These are phyloP conservation scores for Melipona bicolor DNA, from an alignment of 2,888 invertebrate species.

Conservation along the genomic window DNA sequence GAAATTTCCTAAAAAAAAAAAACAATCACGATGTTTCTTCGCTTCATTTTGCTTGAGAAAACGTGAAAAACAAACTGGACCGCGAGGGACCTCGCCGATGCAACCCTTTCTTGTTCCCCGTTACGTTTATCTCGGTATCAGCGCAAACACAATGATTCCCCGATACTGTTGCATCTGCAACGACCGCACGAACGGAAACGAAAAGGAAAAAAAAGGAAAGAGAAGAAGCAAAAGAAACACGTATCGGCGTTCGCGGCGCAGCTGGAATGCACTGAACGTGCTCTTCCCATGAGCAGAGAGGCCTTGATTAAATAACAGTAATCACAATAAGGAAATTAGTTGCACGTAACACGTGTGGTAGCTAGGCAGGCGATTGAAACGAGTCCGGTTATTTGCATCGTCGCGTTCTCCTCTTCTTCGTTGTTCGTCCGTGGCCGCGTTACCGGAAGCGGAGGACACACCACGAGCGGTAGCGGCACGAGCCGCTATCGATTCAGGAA, in stretches of 20 bases:
- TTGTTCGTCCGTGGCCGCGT: background rate
- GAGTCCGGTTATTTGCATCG: constrained; percentile 21
- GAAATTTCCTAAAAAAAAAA: background rate
- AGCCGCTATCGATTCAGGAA: constrained; percentile 12
- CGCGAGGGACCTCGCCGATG: background rate
- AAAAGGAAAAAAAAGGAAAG: background rate
- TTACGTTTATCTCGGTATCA: constrained; percentile 18
- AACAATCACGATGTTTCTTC: background rate
- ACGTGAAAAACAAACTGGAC: background rate
- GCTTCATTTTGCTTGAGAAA: background rate
- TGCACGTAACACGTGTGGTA: constrained; percentile 26
- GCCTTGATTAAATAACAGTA: constrained; percentile 44
- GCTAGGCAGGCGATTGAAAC: constrained; percentile 25
- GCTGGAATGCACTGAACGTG: background rate
- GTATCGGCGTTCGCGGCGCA: constrained; percentile 1
- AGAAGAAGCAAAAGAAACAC: background rate
- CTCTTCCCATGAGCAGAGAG: background rate
- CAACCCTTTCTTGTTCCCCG: background rate
- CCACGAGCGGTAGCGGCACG: too few relatives aligned
- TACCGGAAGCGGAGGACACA: constrained; percentile 3
- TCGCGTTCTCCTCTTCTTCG: background rate
- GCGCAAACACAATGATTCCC: constrained; percentile 15
- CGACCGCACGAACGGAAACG: background rate
- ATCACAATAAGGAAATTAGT: constrained; percentile 36
- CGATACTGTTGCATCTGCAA: constrained; percentile 16